Base-by-base conservation (phyloP, 1,140 invertebrate species). In the Diorhabda sublineata region DNA sequence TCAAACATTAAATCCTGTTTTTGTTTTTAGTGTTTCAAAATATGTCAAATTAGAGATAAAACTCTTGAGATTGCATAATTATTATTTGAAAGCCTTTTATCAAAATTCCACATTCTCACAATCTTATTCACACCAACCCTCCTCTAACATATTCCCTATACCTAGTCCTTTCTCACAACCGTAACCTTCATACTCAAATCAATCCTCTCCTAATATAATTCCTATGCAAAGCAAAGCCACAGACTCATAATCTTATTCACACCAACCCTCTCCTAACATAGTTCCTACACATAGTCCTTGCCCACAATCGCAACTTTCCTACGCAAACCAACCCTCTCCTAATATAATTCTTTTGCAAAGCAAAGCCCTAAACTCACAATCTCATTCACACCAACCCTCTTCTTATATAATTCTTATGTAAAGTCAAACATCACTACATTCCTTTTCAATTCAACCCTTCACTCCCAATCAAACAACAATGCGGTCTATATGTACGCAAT, bases 291-390 rank as follows among this genome's bases (percentile, higher is more conserved):
- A n/a, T n/a, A 43, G 61, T 11, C 42, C 57, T 42, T 26, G 41
- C n/a, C 65, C 57, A 66, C 42, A 66, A 11, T 66, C 65, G 26
- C 52, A 66, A 66, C 65, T 59, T 59, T 58, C 57, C 41, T 58
- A 42, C 42, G 58, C 56, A 42, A 5, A 66, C 65, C 65, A 2
- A 66, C 65, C 65, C 56, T 58, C 65, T 11, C 4, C 41, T 42
- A 66, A 66, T 42, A 5, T 58, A 59, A 66, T 59, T 58, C 41
- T 57, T 66, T 3, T 43, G 3, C 56, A 2, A 66, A 57, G 41
- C 65, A 26, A 1, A 26, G 26, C 42, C 52, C 52, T 41, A 59
- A 6, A 59, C 58, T 59, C 58, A 6, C 58, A 59, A 42, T 0
- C 58, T 26, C 42, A 59, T 26, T 59, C 58, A n/a, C 58, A 59